Evolutionary conservation across 2,113 vertebrate species (phyloP).

Genomic region (Tonatia bakeri): DNA sequence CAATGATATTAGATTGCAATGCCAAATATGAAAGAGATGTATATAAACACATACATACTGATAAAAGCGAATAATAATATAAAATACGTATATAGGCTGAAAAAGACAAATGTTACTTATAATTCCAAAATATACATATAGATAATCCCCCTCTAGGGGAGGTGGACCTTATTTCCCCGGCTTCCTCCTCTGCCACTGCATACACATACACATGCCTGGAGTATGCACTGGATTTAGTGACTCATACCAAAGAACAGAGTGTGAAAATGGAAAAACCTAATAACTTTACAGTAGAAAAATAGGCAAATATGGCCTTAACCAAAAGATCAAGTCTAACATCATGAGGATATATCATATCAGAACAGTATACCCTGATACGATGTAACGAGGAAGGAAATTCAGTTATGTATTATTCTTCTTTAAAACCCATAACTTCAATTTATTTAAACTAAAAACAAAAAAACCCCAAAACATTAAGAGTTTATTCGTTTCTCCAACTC

Average conservation of each 20-base stretch:
- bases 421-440: background rate
- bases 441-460: background rate
- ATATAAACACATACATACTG: background rate
- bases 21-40: background rate
- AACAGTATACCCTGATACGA: background rate
- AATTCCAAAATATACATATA: background rate
- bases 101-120: background rate
- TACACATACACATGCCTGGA: background rate
- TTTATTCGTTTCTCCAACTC: no score
- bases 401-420: background rate
- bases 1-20: background rate
- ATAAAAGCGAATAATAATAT: background rate
- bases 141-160: background rate
- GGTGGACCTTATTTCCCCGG: background rate
- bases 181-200: background rate
- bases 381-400: background rate
- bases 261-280: background rate
- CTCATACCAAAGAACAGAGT: background rate
- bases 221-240: background rate
- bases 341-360: background rate
- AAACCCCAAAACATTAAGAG: background rate
- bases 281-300: background rate
- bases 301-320: background rate
- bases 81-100: background rate
- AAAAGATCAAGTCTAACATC: background rate